Percentiles rank a stretch among this genome's conserved stretches.
phyloP scores from a whole-genome alignment of 2,113 vertebrate genomes.

The Syngnathus floridae region DNA sequence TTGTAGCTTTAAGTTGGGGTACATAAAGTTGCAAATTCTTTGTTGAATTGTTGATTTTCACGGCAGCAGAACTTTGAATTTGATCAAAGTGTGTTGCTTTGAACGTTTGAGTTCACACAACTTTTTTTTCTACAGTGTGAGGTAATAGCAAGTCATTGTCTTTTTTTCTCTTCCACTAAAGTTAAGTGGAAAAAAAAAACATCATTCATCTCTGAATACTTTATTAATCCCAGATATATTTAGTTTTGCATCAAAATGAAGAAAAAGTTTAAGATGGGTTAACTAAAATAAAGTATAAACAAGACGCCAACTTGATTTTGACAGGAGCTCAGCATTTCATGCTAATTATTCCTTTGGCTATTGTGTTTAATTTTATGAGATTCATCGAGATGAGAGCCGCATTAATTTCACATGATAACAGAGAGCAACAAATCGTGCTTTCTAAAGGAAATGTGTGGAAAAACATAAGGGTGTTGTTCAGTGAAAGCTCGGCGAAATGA shows the following conservation, averaged over 20 bases:
- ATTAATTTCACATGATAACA: background rate
- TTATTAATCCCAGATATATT: background rate
- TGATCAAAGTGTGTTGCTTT: too few relatives aligned
- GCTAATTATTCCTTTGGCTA: background rate
- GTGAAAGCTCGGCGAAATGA: slow-evolving; percentile 11
- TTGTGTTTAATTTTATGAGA: background rate
- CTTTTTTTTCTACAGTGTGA: background rate
- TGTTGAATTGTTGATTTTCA: too few relatives aligned
- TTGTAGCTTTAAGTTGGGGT: too few relatives aligned
- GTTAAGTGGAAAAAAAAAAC: slow-evolving; percentile 45
- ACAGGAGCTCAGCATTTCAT: slow-evolving; percentile 32
- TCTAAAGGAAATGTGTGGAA: background rate
- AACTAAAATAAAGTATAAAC: background rate
- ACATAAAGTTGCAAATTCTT: too few relatives aligned
- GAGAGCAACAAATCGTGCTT: slow-evolving; percentile 2
- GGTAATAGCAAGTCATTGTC: slow-evolving; percentile 65
- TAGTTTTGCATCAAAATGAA: background rate
- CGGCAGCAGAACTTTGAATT: too few relatives aligned
- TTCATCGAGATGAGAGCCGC: background rate
- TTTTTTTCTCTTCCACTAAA: slow-evolving; percentile 40
- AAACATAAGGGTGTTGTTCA: slow-evolving; percentile 1
- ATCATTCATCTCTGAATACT: slow-evolving; percentile 9
- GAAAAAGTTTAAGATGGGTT: background rate
- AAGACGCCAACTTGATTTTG: slow-evolving; percentile 16
- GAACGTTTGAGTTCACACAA: too few relatives aligned